Base-by-base conservation (phyloP, 2,797 vertebrate species). In the Parotocinclus haroldoi region DNA sequence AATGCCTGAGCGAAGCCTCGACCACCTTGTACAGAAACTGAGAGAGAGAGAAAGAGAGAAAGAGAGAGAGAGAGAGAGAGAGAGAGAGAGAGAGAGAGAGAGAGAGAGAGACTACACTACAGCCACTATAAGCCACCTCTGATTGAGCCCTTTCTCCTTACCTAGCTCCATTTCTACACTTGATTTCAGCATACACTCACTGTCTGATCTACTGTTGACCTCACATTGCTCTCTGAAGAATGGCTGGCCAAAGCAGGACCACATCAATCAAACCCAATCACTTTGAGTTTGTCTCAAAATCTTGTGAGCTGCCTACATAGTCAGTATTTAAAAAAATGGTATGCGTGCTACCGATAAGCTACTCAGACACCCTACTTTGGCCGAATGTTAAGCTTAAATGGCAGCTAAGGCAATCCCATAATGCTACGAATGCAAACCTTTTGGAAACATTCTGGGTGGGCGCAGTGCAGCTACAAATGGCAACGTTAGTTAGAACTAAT, bases 41-140 rank as follows among this genome's bases (percentile, higher is more conserved):
- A 80, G 80, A 73, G 68, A 75, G 64, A 76, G 73, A 82, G 74
- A 72, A 73, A 50, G 71, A 75, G 76, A 17, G 71, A 53, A 81
- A 51, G 73, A 16, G 42, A 40, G 38, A 52, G 49, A 17, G 37
- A 36, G 54, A 13, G 38, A 54, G 56, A 44, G 63, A 44, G 57
- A 36, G 9, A 51, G 69, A 36, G 63, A 36, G 14, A 7, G 40
- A n/a, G 14, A 16, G 45, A 51, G 53, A 55, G 37, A 39, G 38
- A 64, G 16, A 58, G 68, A 58, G 39, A 14, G 49, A 12, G 55
- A 39, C 17, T 49, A 12, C 16, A 75, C 63, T 68, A 63, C 64
- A 52, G 50, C 38, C 36, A 51, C 52, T 27, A 27, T 27, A 27
- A 27, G 27, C 70, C 69, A 64, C 64, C 55, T 63, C 54, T 58